phyloP scores from a whole-genome alignment of 1,140 invertebrate genomes.

The Brachionus rubens region DNA sequence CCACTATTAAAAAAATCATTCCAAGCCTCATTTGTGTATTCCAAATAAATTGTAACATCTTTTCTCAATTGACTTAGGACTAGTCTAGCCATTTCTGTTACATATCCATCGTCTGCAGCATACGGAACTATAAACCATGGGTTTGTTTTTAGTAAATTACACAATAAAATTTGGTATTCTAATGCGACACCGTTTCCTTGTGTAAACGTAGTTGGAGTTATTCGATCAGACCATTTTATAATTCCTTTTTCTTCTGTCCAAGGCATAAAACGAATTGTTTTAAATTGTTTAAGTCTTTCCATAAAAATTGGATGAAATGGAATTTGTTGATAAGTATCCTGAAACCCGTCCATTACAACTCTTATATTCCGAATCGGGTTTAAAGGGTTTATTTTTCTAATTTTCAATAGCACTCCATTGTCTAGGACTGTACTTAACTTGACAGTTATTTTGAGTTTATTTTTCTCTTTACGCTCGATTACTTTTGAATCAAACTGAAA shows the following conservation, averaged over 20 bases:
- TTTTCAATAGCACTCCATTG: slow-evolving; percentile 49
- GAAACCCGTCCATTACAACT: slow-evolving; percentile 51
- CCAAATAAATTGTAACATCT: slow-evolving; percentile 49
- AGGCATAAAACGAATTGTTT: slow-evolving; percentile 51
- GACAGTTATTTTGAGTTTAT: slow-evolving; percentile 47
- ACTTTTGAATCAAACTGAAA: slow-evolving; percentile 47
- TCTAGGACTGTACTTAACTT: slow-evolving; percentile 47
- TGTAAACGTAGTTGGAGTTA: slow-evolving; percentile 48
- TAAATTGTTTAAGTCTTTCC: slow-evolving; percentile 50
- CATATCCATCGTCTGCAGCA: slow-evolving; percentile 51
- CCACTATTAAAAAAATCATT: slow-evolving; percentile 52
- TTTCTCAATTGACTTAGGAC: slow-evolving; percentile 29
- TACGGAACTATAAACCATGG: slow-evolving; percentile 52
- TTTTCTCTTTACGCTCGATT: slow-evolving; percentile 49
- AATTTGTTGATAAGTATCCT: slow-evolving; percentile 50
- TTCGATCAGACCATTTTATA: neutral
- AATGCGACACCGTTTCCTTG: slow-evolving; percentile 49
- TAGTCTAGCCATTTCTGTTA: slow-evolving; percentile 49
- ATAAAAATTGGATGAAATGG: slow-evolving; percentile 52
- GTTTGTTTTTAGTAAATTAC: slow-evolving; percentile 49
- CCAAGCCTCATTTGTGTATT: slow-evolving; percentile 54
- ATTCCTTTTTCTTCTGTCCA: slow-evolving; percentile 24
- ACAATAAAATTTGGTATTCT: slow-evolving; percentile 50
- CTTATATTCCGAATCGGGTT: slow-evolving; percentile 52
- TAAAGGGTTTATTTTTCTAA: slow-evolving; percentile 49